Evolutionary conservation across 1,140 invertebrate genomes (phyloP).

Genomic region (Coboldia fuscipes): DNA sequence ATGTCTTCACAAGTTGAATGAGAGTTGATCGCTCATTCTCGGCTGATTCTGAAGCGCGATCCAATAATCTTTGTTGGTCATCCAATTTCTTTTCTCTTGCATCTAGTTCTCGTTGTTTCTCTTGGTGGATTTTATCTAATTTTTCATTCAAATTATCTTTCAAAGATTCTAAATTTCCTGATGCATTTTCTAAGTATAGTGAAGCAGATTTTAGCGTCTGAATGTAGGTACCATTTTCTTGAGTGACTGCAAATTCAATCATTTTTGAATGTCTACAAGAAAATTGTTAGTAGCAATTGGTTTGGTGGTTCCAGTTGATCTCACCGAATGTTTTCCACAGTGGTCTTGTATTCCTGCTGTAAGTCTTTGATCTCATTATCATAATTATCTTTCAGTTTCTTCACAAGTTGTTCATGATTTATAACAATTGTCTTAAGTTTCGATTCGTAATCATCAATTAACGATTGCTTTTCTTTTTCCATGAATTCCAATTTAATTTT

Average conservation of each 20-base stretch:
- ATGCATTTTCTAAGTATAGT: conserved; percentile 14
- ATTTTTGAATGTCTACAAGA: conserved; percentile 15
- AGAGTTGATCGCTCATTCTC: conserved; percentile 24
- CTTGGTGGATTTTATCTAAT: conserved; percentile 12
- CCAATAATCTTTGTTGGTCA: conserved; percentile 11
- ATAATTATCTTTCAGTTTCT: conserved; percentile 18
- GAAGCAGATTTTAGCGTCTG: conserved; percentile 22
- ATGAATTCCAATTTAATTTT: conserved; percentile 15
- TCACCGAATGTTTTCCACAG: conserved; percentile 20
- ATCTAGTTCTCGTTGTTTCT: conserved; percentile 16
- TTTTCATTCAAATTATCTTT: conserved; percentile 15
- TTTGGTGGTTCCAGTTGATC: not conserved
- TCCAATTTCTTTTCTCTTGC: conserved; percentile 20
- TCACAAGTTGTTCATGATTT: conserved; percentile 20
- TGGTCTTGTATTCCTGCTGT: conserved; percentile 16
- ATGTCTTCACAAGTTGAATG: conserved; percentile 21
- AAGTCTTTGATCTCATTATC: conserved; percentile 18
- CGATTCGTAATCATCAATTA: conserved; percentile 16
- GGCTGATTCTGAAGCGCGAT: conserved; percentile 20
- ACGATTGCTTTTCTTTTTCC: conserved; percentile 12
- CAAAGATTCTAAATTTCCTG: conserved; percentile 9
- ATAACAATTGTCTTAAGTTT: conserved; percentile 18
- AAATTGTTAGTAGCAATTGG: not conserved
- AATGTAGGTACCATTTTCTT: conserved; percentile 21
- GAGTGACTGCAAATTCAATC: conserved; percentile 16